Percentiles rank a stretch among this genome's conserved stretches.
Evolutionary conservation across 2,797 vertebrate species (phyloP).

Genomic region (Xenentodon cancila): DNA sequence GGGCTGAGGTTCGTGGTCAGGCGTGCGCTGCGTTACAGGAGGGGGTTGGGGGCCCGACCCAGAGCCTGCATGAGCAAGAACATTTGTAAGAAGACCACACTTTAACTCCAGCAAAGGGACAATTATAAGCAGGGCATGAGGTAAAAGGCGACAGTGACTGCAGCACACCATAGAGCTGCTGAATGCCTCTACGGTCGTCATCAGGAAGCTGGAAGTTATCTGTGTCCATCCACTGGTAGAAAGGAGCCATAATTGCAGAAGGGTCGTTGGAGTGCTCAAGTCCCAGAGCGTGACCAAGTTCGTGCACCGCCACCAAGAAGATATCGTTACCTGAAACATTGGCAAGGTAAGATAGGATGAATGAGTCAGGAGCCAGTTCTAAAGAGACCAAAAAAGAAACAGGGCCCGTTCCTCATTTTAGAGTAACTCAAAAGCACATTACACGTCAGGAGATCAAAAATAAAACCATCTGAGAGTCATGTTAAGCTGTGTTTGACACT

Average conservation of each 20-base stretch:
- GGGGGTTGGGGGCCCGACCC: slow-evolving; percentile 69
- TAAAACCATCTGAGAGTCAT: slow-evolving; percentile 26
- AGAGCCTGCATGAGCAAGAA: slow-evolving; percentile 61
- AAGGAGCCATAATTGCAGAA: slow-evolving; percentile 94
- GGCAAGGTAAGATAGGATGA: slow-evolving; percentile 12
- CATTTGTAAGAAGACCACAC: not conserved
- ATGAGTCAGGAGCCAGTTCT: not conserved
- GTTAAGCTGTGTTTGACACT: slow-evolving; percentile 32
- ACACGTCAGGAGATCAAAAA: slow-evolving; percentile 18
- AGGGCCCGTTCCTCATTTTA: slow-evolving; percentile 25
- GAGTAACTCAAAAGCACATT: slow-evolving; percentile 31
- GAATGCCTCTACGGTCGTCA: slow-evolving; percentile 90
- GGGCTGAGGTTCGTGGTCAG: slow-evolving; percentile 63
- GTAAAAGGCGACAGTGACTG: not conserved
- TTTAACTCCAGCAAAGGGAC: not conserved
- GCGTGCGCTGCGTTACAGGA: slow-evolving; percentile 67
- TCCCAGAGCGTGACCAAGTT: slow-evolving; percentile 91
- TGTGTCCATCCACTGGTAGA: slow-evolving; percentile 97
- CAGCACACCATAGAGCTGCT: slow-evolving; percentile 88
- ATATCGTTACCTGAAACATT: slow-evolving; percentile 87
- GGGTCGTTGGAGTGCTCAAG: slow-evolving; percentile 92
- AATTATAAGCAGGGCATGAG: not conserved
- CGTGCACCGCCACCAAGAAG: slow-evolving; percentile 92
- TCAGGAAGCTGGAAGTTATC: slow-evolving; percentile 89
- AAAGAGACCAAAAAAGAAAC: not conserved